Evolutionary conservation across 92 coral and sea anemone species (phyloP).

Genomic region (Anthopleura xanthogrammica): DNA sequence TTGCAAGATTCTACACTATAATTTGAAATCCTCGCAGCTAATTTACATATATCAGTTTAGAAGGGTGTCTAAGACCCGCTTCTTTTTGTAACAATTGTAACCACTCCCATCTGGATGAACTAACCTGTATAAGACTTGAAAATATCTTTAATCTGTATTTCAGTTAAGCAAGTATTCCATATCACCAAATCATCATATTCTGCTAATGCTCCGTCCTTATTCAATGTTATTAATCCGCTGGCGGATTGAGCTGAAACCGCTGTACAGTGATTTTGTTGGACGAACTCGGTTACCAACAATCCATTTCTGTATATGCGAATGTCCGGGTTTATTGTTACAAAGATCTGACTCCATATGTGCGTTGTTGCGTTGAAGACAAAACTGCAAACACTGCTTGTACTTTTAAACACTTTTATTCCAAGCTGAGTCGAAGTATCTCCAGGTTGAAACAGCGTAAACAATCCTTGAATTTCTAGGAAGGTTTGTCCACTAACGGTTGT

Average conservation of each 20-base stretch:
- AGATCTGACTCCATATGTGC: constrained; percentile 25
- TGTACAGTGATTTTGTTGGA: neutral
- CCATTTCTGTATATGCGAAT: constrained; percentile 21
- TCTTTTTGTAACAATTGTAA: no score
- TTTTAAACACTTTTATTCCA: neutral
- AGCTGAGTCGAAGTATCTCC: constrained; percentile 9
- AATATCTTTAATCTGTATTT: constrained; percentile 21
- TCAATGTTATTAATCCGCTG: constrained; percentile 22
- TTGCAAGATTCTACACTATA: no score
- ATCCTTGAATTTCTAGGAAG: constrained; percentile 13
- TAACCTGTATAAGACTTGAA: constrained; percentile 31
- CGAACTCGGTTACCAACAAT: neutral
- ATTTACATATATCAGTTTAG: no score
- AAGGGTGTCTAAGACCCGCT: no score
- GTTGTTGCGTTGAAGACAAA: constrained; percentile 13
- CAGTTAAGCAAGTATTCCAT: constrained; percentile 11
- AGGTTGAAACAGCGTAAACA: constrained; percentile 22
- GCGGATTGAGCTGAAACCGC: neutral
- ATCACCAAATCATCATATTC: constrained; percentile 46
- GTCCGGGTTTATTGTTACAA: neutral
- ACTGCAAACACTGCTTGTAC: neutral
- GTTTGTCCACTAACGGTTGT: neutral
- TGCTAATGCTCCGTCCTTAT: constrained; percentile 28
- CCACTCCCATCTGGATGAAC: neutral
- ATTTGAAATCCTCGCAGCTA: no score